phyloP scores from a whole-genome alignment of 2,797 vertebrate genomes.

The Melanogrammus aeglefinus region DNA sequence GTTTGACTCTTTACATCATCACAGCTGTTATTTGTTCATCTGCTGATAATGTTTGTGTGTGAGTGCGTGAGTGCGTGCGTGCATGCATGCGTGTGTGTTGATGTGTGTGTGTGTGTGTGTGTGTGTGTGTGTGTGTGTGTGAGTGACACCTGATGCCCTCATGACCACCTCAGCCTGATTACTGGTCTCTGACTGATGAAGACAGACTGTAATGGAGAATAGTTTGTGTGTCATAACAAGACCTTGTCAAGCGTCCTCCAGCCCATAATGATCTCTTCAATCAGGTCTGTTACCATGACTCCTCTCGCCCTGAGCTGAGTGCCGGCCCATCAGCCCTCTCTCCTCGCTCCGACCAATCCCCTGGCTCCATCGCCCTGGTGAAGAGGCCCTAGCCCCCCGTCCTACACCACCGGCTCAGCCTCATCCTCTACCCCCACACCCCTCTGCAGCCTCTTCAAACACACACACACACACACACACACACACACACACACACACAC shows the following conservation, averaged over 20 bases:
- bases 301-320: too few relatives aligned
- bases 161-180: background rate
- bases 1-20: too few relatives aligned
- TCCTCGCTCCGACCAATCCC: background rate
- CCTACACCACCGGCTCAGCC: too few relatives aligned
- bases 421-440: too few relatives aligned
- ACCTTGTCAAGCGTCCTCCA: background rate
- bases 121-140: constrained; percentile 10
- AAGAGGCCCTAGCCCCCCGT: too few relatives aligned
- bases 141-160: background rate
- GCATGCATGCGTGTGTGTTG: constrained; percentile 14
- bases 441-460: too few relatives aligned
- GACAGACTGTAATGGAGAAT: background rate
- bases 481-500: too few relatives aligned
- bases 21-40: background rate
- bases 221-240: background rate
- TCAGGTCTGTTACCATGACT: background rate
- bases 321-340: background rate
- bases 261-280: background rate
- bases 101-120: constrained; percentile 14
- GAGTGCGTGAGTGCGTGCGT: background rate
- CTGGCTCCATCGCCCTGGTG: too few relatives aligned
- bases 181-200: background rate
- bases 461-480: constrained; percentile 2
- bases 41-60: background rate